phyloP scores from a whole-genome alignment of 2,888 invertebrate genomes.

The Xestia rhomboidea region DNA sequence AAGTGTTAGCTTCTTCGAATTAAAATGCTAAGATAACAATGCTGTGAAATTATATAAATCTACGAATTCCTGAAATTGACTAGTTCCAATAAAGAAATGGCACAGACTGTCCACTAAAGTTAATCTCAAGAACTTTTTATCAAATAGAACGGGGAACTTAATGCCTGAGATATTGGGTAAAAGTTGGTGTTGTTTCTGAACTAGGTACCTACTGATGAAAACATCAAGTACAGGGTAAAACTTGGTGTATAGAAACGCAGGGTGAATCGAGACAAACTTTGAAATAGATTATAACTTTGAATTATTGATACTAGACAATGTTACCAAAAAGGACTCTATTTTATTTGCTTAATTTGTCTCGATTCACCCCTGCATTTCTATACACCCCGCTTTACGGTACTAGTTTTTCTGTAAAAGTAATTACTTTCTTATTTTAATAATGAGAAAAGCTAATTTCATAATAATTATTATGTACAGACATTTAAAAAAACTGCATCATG shows the following conservation, averaged over 20 bases:
- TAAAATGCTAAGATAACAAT: neutral
- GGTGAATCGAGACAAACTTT: too few relatives aligned
- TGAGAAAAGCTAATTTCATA: neutral
- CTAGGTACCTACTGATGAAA: neutral
- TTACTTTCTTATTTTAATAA: neutral
- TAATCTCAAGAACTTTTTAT: neutral
- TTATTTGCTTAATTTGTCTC: too few relatives aligned
- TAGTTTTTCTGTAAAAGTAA: neutral
- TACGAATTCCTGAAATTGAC: constrained; percentile 31
- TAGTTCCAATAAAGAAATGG: constrained; percentile 8
- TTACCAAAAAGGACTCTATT: too few relatives aligned
- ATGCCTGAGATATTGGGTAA: neutral
- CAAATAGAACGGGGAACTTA: neutral
- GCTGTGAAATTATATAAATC: constrained; percentile 63
- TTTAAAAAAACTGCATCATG: neutral
- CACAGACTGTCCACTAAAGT: neutral
- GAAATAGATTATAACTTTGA: too few relatives aligned
- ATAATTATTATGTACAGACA: neutral
- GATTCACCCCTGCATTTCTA: too few relatives aligned
- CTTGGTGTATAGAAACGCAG: too few relatives aligned
- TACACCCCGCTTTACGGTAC: too few relatives aligned
- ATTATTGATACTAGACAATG: too few relatives aligned
- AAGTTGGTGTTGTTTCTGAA: constrained; percentile 1
- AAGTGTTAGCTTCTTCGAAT: neutral
- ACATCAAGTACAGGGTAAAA: too few relatives aligned